These are phyloP conservation scores for Ellobium chinense DNA, from an alignment of 2,888 invertebrate genomes.

Conservation along the genomic window DNA sequence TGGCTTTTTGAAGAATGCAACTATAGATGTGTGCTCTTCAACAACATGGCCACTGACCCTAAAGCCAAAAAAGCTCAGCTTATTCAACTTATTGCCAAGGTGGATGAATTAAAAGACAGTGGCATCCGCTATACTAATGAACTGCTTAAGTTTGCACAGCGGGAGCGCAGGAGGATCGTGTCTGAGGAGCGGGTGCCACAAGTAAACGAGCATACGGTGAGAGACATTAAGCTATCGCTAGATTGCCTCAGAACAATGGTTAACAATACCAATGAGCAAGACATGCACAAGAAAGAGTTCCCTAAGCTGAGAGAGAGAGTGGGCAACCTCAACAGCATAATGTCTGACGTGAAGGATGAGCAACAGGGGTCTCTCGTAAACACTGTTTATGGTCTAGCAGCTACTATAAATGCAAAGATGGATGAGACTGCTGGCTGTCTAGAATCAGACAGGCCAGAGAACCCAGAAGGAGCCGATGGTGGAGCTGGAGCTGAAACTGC, in stretches of 20 bases:
- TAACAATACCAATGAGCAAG: background rate
- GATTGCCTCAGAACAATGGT: conserved; percentile 4
- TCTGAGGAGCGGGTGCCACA: conserved; percentile 16
- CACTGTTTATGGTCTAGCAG: conserved; percentile 27
- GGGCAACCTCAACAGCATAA: conserved; percentile 23
- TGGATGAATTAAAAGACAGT: conserved; percentile 10
- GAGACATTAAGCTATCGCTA: conserved; percentile 22
- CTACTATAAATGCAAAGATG: conserved; percentile 27
- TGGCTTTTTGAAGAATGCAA: conserved; percentile 33
- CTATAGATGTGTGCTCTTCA: conserved; percentile 39
- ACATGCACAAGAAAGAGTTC: conserved; percentile 12
- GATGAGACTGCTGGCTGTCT: conserved; percentile 30
- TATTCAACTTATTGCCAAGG: conserved; percentile 3
- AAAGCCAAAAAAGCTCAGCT: conserved; percentile 24
- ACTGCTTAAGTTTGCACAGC: conserved; percentile 27
- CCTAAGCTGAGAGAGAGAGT: conserved; percentile 16
- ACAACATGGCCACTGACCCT: conserved; percentile 16
- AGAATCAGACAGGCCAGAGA: background rate
- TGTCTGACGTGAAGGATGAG: conserved; percentile 1
- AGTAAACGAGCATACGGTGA: conserved; percentile 10
- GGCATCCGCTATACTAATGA: conserved; percentile 40
- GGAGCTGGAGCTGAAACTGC: background rate
- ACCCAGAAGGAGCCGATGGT: background rate
- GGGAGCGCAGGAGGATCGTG: conserved; percentile 2
- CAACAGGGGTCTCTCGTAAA: conserved; percentile 26